Percentiles rank a stretch among this genome's conserved stretches.
These are phyloP conservation scores for Orchestia grillus DNA, from an alignment of 1,140 invertebrate species.

Conservation along the genomic window DNA sequence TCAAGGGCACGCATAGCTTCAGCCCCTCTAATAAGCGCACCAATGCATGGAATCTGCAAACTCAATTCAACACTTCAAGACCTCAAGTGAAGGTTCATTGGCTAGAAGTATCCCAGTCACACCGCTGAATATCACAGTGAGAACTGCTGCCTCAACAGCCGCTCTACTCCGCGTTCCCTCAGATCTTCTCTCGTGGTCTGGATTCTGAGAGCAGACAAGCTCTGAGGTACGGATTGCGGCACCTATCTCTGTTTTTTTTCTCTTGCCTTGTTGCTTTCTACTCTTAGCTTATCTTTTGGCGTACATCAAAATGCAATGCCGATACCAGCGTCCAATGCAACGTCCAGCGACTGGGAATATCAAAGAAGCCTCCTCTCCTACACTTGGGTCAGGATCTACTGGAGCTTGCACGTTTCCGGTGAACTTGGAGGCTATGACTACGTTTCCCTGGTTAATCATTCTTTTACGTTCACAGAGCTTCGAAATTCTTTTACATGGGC, in stretches of 20 bases:
- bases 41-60: no score
- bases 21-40: no score
- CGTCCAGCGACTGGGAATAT: neutral
- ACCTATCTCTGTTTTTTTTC: neutral
- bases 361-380: neutral
- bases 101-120: no score
- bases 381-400: neutral
- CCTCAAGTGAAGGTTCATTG: neutral
- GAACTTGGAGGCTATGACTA: neutral
- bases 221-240: neutral
- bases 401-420: neutral
- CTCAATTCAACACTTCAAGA: no score
- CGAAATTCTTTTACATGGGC: neutral
- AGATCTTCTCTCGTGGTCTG: neutral
- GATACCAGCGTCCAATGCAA: neutral
- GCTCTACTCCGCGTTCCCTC: neutral
- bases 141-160: neutral
- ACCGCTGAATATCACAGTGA: neutral
- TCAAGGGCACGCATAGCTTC: no score
- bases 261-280: neutral
- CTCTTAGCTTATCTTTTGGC: neutral
- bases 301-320: neutral
- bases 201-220: neutral
- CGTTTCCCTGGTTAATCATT: neutral
- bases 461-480: neutral